Evolutionary conservation across 2,797 vertebrate genomes (phyloP).

Genomic region (Scyliorhinus canicula): DNA sequence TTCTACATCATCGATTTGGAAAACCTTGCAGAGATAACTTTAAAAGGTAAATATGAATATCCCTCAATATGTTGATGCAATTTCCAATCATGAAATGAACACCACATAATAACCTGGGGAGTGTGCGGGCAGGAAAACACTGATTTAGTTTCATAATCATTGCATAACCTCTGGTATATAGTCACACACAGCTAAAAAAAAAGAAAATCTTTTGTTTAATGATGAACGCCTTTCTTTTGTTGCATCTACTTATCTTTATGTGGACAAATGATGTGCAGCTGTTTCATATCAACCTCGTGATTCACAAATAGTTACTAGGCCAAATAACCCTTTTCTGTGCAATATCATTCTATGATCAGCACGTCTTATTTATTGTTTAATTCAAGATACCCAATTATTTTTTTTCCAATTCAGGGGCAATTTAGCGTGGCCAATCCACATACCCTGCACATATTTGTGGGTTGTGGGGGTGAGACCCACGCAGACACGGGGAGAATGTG

Average conservation of each 20-base stretch:
- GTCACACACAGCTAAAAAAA: neutral
- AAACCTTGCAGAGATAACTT: neutral
- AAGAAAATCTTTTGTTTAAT: neutral
- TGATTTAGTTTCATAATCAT: neutral
- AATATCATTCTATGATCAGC: neutral
- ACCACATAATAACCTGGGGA: neutral
- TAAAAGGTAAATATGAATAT: neutral
- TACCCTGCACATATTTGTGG: too few relatives aligned
- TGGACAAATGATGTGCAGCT: neutral
- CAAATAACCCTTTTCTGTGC: neutral
- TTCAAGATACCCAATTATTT: too few relatives aligned
- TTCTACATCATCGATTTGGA: neutral
- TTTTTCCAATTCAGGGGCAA: too few relatives aligned
- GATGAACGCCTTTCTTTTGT: neutral
- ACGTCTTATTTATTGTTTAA: too few relatives aligned
- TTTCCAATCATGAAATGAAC: neutral
- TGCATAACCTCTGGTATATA: neutral
- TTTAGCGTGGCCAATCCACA: too few relatives aligned
- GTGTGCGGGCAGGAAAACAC: neutral
- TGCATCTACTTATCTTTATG: neutral
- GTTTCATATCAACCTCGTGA: neutral
- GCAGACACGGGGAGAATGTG: too few relatives aligned
- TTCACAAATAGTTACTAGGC: neutral
- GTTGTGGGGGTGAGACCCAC: too few relatives aligned
- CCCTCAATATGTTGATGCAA: neutral